A percentile compares a stretch with the other conserved stretches of the same genome.
These are phyloP conservation scores for Frieseomelitta varia DNA, from an alignment of 1,140 invertebrate genomes.

Conservation along the genomic window DNA sequence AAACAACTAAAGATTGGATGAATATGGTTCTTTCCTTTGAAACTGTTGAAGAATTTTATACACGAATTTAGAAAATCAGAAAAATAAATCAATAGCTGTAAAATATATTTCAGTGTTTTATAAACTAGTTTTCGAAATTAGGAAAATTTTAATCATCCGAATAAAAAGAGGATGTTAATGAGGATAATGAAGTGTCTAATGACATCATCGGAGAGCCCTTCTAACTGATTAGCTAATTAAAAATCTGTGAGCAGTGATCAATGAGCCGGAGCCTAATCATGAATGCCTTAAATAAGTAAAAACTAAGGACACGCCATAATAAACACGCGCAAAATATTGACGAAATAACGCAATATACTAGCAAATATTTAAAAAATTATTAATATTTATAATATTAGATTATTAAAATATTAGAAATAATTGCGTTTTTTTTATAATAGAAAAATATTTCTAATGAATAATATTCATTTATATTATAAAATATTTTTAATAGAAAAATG, in stretches of 20 bases:
- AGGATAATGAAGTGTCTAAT: not conserved
- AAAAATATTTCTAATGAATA: too few relatives aligned
- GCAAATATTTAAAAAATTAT: not conserved
- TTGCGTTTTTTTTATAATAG: too few relatives aligned
- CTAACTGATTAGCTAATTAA: conserved; percentile 7
- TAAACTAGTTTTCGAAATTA: not conserved
- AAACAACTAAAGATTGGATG: too few relatives aligned
- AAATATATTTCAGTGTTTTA: not conserved
- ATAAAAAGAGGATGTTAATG: not conserved
- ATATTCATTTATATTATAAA: too few relatives aligned
- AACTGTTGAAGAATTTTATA: too few relatives aligned
- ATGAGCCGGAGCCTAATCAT: not conserved
- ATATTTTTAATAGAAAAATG: too few relatives aligned
- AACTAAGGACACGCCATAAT: not conserved
- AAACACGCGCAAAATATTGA: not conserved
- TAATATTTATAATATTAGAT: too few relatives aligned
- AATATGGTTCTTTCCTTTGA: too few relatives aligned
- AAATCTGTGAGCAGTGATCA: not conserved
- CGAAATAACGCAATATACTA: not conserved
- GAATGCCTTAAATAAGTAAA: not conserved
- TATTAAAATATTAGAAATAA: too few relatives aligned
- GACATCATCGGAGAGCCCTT: not conserved
- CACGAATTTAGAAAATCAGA: not conserved
- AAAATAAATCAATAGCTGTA: not conserved
- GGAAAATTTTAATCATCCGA: not conserved